Base-by-base conservation (phyloP, 1,140 invertebrate species). In the Drosophila tani region DNA sequence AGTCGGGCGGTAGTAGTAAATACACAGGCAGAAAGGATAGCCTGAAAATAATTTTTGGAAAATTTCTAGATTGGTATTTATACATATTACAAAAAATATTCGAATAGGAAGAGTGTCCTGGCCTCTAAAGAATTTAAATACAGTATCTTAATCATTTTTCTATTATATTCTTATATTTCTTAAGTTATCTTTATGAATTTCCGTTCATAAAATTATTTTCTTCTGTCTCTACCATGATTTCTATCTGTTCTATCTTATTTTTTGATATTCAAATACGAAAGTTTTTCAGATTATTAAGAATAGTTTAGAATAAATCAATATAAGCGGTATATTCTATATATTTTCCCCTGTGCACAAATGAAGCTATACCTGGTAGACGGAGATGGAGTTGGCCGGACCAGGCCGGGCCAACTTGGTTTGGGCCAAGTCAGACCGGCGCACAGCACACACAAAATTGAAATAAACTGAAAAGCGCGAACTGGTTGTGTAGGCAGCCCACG, bases 401-500 rank as follows among this genome's bases (percentile, higher is more conserved):
- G 65, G 56, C 64, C 71, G 32, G 59, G 32, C 27, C 67, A 43
- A 40, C 35, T 47, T 41, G 27, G 74, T 24, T 57, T 51, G 53
- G 40, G 57, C 67, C 67, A 51, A 49, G 63, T 45, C 60, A 66
- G 47, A 53, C 53, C 50, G 38, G 63, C 56, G 24, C 40, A 58
- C 32, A 55, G 19, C 45, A 46, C 69, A 75, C 74, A 82, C 65
- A 70, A 85, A 86, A 86, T 86, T 86, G 79, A 82, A 86, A 79
- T 87, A 64, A 86, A 71, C 75, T 79, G 66, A 87, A 55, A 88
- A 78, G 68, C 71, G 81, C 77, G 77, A 83, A 87, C 84, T 87
- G 84, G 84, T 87, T 87, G 84, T 88, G 84, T 87, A 88, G 84
- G 84, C 84, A 84, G 84, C 84, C 76, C 84, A 87, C 84, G 84